Evolutionary conservation across 2,888 invertebrate genomes (phyloP), one percentile per base, ranked within the genome.

Genomic region (Agrotis puta): DNA sequence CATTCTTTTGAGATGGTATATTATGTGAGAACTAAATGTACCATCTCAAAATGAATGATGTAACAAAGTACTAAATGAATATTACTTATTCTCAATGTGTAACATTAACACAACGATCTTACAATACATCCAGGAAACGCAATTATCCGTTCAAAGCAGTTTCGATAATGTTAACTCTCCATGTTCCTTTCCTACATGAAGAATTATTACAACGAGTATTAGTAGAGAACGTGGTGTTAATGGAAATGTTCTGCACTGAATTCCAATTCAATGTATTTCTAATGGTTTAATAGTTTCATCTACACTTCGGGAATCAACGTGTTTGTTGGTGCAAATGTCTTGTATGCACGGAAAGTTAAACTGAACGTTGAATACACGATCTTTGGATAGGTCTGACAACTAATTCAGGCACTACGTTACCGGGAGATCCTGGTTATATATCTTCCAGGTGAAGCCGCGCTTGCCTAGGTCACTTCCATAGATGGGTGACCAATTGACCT

Each of bases 321-420:
- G 24, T 39, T 33, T 18, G 16, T n/a, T 79, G 27, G 59, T 50
- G 47, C 6, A 27, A 54, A 72, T 72, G 79, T 48, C 27, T 39
- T 39, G 45, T 22, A 45, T 50, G 77, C 18, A 43, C 33, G 3
- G 14, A 2, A n/a, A 24, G 16, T 22, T 24, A 20, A 27, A 11
- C 0, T 56, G 13, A 13, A 33, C 4, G 48, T 67, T 33, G 13
- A 27, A 50, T 53, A 27, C 13, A 54, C n/a, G 27, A 22, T 24
- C 47, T 54, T 33, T 5, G 22, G n/a, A 43, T 27, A 18, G 9
- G 13, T 45, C n/a, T n/a, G n/a, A 33, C 27, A 18, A 6, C 43
- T 27, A 39, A 39, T 39, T 11, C 39, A 1, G 39, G 11, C 39
- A 39, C 39, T 9, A 39, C 39, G 11, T 39, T 39, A 39, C 39